Conservation (phyloP, 2,797 vertebrate species). For the Tangara arthus region DNA sequence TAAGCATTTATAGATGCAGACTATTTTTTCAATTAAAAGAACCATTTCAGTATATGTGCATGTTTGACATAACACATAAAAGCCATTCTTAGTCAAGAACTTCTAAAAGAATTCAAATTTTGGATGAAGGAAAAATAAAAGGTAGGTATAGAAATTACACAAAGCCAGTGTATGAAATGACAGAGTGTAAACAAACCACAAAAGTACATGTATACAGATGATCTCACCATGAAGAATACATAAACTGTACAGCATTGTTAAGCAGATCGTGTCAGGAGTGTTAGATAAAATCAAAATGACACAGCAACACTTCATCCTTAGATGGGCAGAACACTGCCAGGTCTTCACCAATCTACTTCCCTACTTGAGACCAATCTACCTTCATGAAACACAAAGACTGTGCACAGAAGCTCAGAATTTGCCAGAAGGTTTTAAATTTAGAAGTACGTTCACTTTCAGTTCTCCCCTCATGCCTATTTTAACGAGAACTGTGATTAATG, state of each 20-base stretch:
- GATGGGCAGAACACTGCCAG: neutral
- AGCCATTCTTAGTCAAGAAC: neutral
- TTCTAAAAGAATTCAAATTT: neutral
- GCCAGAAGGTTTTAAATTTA: neutral
- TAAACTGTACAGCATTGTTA: neutral
- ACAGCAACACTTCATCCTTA: neutral
- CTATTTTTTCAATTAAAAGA: constrained; percentile 77
- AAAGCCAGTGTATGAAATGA: neutral
- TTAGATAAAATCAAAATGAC: neutral
- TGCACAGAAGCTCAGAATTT: neutral
- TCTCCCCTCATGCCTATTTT: neutral
- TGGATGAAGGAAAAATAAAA: neutral
- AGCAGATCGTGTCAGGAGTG: neutral
- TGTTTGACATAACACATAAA: neutral
- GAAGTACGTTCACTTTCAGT: rapidly evolving
- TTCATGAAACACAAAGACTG: neutral
- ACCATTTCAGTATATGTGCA: constrained; percentile 67
- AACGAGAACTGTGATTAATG: neutral
- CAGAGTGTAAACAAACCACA: neutral
- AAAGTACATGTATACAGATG: neutral
- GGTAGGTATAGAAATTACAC: neutral
- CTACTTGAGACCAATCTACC: neutral
- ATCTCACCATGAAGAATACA: neutral
- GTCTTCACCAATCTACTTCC: neutral
- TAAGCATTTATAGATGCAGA: constrained; percentile 72